Percentiles rank a stretch among this genome's conserved stretches.
Evolutionary conservation across 1,140 invertebrate species (phyloP).

Genomic region (Probaryconus sp.): DNA sequence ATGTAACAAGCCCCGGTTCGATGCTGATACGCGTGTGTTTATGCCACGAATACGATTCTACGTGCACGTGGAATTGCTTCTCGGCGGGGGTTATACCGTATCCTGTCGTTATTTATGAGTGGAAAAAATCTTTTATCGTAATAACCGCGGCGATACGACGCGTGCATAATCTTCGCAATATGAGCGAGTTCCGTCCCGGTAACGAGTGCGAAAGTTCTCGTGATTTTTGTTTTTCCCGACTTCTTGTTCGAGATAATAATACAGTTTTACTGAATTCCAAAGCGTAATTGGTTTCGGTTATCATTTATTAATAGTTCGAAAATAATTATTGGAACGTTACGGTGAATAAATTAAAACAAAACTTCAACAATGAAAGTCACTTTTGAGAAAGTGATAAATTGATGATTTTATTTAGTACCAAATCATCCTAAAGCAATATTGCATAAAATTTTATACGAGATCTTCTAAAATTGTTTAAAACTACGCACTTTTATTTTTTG

Average conservation of each 20-base stretch:
- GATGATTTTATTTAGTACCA: background rate
- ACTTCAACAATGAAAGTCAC: conserved; percentile 3
- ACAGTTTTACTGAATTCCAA: conserved; percentile 17
- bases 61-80: conserved; percentile 65
- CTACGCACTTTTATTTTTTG: too few relatives aligned
- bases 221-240: conserved; percentile 17
- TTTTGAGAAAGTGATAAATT: conserved; percentile 12
- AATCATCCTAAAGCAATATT: too few relatives aligned
- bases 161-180: conserved; percentile 56
- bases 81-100: conserved; percentile 68
- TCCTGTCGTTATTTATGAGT: conserved; percentile 72
- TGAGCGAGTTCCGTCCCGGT: conserved; percentile 38
- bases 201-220: conserved; percentile 63
- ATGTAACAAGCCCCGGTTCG: conserved; percentile 49
- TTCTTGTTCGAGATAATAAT: conserved; percentile 14
- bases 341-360: conserved; percentile 23
- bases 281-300: conserved; percentile 24
- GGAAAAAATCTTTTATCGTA: conserved; percentile 75
- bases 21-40: conserved; percentile 59
- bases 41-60: conserved; percentile 60
- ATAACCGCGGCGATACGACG: conserved; percentile 70
- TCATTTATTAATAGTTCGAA: conserved; percentile 22
- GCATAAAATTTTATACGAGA: too few relatives aligned
- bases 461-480: too few relatives aligned
- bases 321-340: conserved; percentile 4